Percentiles rank a stretch among this genome's conserved stretches.
Conservation (phyloP, 2,797 vertebrate genomes). For the Dendrocincla fuliginosa region DNA sequence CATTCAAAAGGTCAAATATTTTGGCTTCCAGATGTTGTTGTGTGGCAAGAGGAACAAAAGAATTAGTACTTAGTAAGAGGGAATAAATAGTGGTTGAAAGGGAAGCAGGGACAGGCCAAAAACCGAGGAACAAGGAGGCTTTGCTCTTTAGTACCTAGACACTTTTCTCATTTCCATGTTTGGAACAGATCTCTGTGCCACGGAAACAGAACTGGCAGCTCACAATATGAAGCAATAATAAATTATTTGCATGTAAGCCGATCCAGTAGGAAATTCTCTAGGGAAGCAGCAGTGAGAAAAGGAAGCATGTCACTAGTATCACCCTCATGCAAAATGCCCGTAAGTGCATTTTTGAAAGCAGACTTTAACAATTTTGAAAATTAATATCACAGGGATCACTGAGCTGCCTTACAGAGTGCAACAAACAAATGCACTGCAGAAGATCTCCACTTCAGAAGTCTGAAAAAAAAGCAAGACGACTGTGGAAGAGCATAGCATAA, state of each 20-base stretch:
- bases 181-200: not conserved
- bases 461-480: not conserved
- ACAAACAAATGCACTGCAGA: not conserved
- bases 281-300: slow-evolving; percentile 19
- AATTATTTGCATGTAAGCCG: not conserved
- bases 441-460: not conserved
- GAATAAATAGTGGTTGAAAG: not conserved
- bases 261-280: slow-evolving; percentile 34
- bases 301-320: not conserved
- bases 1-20: slow-evolving; percentile 48
- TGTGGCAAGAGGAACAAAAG: not conserved
- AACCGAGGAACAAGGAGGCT: not conserved
- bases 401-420: not conserved
- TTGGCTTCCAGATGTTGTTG: slow-evolving; percentile 44
- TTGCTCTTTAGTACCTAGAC: not conserved
- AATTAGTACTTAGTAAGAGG: not conserved
- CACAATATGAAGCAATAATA: slow-evolving; percentile 2
- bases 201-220: not conserved
- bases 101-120: not conserved
- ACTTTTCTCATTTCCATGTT: not conserved
- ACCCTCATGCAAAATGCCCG: not conserved
- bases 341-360: not conserved
- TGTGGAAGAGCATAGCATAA: not conserved
- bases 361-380: not conserved
- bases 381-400: not conserved